These are phyloP conservation scores for Drosophila takahashii DNA, from an alignment of 1,140 invertebrate species.

Conservation along the genomic window DNA sequence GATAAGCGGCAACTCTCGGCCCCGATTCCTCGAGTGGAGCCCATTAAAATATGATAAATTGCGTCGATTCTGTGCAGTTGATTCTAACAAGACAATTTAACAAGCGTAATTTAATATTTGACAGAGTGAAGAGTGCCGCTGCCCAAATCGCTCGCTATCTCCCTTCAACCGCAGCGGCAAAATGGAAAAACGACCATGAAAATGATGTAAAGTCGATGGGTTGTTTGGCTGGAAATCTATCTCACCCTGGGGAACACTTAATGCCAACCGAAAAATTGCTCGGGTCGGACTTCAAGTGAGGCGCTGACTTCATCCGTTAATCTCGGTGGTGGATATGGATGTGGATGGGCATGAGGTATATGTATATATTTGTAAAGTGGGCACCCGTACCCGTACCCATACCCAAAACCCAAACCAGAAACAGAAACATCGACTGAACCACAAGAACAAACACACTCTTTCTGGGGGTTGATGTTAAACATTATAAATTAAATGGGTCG, in stretches of 20 bases:
- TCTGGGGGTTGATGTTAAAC: constrained; percentile 74
- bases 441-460: constrained; percentile 29
- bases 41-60: constrained; percentile 84
- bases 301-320: constrained; percentile 79
- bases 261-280: constrained; percentile 81
- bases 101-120: constrained; percentile 84
- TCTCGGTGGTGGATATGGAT: constrained; percentile 50
- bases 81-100: constrained; percentile 85
- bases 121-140: constrained; percentile 64
- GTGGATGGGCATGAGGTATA: constrained; percentile 19
- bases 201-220: constrained; percentile 79
- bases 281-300: constrained; percentile 55
- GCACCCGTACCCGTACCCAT: constrained; percentile 1
- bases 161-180: constrained; percentile 70
- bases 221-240: constrained; percentile 74
- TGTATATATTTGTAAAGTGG: neutral
- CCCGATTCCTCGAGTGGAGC: constrained; percentile 65
- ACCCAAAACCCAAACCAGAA: neutral
- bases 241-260: constrained; percentile 83
- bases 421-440: constrained; percentile 15
- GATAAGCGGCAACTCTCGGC: constrained; percentile 73
- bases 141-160: constrained; percentile 5
- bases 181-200: constrained; percentile 80
- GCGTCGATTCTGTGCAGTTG: constrained; percentile 83
- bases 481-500: constrained; percentile 84